phyloP scores from a whole-genome alignment of 2,797 vertebrate species.

The Smutsia gigantea region DNA sequence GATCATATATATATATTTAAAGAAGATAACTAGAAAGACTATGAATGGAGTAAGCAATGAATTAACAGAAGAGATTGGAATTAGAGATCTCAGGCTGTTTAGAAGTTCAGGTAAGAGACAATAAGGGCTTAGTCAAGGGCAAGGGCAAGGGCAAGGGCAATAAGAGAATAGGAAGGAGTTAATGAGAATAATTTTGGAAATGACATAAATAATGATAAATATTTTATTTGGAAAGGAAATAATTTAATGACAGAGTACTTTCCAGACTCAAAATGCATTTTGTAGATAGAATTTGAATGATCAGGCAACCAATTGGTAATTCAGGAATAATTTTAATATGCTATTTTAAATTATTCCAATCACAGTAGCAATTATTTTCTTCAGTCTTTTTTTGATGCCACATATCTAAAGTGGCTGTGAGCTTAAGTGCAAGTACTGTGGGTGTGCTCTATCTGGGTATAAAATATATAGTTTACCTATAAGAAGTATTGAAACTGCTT shows the following conservation, averaged over 20 bases:
- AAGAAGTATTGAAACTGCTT: not conserved
- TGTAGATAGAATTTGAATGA: constrained; percentile 12
- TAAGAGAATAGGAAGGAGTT: not conserved
- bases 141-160: too few species aligned
- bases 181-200: constrained; percentile 26
- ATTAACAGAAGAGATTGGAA: not conserved
- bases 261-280: constrained; percentile 22
- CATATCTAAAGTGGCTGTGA: not conserved
- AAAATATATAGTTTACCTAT: not conserved
- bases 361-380: constrained; percentile 1
- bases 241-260: constrained; percentile 22
- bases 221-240: constrained; percentile 37
- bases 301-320: constrained; percentile 17
- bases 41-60: not conserved
- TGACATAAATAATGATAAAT: constrained; percentile 2
- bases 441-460: not conserved
- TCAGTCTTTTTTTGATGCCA: not conserved
- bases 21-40: not conserved
- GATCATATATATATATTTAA: constrained; percentile 24
- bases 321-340: constrained; percentile 39
- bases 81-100: not conserved
- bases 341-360: constrained; percentile 33
- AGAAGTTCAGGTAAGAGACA: constrained; percentile 24
- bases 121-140: not conserved
- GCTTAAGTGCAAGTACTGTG: not conserved